Conservation (phyloP, 1,140 invertebrate genomes). For the Dendroctonus valens region DNA sequence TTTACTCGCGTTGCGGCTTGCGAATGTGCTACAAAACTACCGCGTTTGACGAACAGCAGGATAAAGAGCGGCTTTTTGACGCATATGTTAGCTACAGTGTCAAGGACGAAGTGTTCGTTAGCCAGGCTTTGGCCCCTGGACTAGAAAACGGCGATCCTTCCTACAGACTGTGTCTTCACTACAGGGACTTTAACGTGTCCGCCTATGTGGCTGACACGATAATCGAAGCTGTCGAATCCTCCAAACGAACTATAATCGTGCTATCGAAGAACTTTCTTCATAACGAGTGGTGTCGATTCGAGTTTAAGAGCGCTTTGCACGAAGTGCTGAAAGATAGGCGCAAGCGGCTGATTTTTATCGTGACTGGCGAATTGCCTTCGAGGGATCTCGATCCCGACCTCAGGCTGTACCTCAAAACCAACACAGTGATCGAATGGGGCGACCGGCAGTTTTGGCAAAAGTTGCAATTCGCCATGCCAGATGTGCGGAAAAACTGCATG, state of each 20-base stretch:
- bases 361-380: constrained; percentile 79
- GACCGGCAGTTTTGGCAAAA: constrained; percentile 95
- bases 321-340: constrained; percentile 82
- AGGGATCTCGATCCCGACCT: constrained; percentile 87
- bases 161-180: constrained; percentile 82
- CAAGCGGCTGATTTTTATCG: constrained; percentile 79
- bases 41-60: constrained; percentile 70
- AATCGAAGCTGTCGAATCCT: constrained; percentile 86
- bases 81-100: constrained; percentile 89
- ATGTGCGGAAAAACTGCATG: constrained; percentile 61
- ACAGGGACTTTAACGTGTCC: constrained; percentile 80
- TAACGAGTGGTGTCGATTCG: constrained; percentile 91
- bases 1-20: constrained; percentile 81
- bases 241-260: constrained; percentile 84
- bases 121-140: constrained; percentile 78
- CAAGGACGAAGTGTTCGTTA: constrained; percentile 86
- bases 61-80: constrained; percentile 83
- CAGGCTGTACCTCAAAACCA: constrained; percentile 82
- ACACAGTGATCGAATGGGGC: constrained; percentile 87
- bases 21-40: constrained; percentile 79
- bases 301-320: constrained; percentile 89
- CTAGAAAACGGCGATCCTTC: constrained; percentile 73
- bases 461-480: constrained; percentile 86
- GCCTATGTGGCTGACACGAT: constrained; percentile 85
- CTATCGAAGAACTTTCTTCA: constrained; percentile 90